phyloP scores from a whole-genome alignment of 1,140 invertebrate genomes.

The Drosophila santomea region DNA sequence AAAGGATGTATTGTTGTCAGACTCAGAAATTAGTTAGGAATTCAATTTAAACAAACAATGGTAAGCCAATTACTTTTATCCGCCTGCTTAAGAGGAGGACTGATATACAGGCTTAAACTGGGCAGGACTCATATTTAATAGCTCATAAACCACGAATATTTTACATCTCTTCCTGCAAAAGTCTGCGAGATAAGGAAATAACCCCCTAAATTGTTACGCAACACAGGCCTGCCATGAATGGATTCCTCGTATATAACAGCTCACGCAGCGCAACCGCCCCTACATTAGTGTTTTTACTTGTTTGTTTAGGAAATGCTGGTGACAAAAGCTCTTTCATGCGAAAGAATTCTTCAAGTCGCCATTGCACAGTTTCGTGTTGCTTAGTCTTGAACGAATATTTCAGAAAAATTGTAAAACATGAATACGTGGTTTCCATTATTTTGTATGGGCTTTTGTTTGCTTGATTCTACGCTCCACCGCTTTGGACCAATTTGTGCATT shows the following conservation, averaged over 20 bases:
- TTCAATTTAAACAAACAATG: conserved; percentile 15
- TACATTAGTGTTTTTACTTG: conserved; percentile 10
- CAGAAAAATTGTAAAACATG: background rate
- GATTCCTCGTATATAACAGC: background rate
- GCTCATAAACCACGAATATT: conserved; percentile 7
- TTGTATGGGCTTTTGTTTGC: conserved; percentile 17
- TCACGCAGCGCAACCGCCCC: conserved; percentile 22
- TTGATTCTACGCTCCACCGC: background rate
- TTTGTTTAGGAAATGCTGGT: conserved; percentile 33
- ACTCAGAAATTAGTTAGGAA: conserved; percentile 2
- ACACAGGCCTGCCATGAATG: conserved; percentile 17
- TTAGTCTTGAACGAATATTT: background rate
- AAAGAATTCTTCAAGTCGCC: conserved; percentile 16
- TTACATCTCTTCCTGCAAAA: conserved; percentile 5
- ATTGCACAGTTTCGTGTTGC: conserved; percentile 1
- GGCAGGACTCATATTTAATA: conserved; percentile 13
- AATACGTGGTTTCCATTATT: background rate
- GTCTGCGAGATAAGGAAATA: conserved; percentile 1
- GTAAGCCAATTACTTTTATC: conserved; percentile 1
- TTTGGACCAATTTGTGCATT: conserved; percentile 1
- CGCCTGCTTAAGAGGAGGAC: background rate
- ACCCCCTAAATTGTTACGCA: conserved; percentile 26
- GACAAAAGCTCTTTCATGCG: conserved; percentile 12
- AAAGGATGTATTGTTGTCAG: conserved; percentile 23
- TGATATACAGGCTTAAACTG: background rate